A percentile compares a stretch with the other conserved stretches of the same genome.
Conservation (phyloP, 2,113 vertebrate species). For the Syrmaticus mikado region DNA sequence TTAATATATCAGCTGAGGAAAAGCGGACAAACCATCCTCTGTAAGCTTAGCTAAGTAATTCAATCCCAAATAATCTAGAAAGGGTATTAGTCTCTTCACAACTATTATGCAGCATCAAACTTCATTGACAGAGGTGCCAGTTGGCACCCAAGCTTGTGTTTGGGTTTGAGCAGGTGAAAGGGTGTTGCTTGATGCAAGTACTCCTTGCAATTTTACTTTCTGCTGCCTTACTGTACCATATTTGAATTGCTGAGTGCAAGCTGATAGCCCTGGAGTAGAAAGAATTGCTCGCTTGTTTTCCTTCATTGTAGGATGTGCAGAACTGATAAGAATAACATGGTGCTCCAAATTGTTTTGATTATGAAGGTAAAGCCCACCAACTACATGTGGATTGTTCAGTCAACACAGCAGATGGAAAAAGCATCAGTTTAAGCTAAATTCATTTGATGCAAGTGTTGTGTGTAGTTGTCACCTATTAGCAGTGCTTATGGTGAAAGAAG, state of each 20-base stretch:
- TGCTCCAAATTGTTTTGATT: background rate
- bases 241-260: background rate
- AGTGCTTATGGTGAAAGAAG: background rate
- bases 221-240: fast-evolving
- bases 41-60: background rate
- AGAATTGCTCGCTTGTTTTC: background rate
- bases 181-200: fast-evolving
- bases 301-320: background rate
- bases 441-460: background rate
- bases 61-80: background rate
- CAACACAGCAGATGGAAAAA: background rate
- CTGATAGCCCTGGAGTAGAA: background rate
- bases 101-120: background rate
- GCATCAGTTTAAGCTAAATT: background rate
- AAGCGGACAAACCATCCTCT: background rate
- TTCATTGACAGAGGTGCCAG: background rate
- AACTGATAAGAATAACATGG: background rate
- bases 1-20: background rate
- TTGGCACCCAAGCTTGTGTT: background rate
- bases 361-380: background rate
- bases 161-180: background rate
- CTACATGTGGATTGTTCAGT: background rate
- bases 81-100: background rate
- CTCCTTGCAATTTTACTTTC: background rate
- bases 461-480: background rate